A percentile compares a stretch with the other conserved stretches of the same genome.
phyloP scores from a whole-genome alignment of 2,113 vertebrate species.

The Percopsis transmontana region DNA sequence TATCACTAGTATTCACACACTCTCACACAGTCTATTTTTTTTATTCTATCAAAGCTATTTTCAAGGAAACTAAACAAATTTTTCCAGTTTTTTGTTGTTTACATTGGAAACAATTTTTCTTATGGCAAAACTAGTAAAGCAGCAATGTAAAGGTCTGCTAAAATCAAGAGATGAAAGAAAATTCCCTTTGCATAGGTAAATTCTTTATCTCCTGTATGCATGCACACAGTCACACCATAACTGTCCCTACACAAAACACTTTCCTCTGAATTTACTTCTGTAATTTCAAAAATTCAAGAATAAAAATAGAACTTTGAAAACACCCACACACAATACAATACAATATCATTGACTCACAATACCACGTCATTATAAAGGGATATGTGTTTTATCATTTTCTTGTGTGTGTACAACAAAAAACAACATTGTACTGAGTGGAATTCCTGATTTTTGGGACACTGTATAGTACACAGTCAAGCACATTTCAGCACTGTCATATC shows the following conservation, averaged over 20 bases:
- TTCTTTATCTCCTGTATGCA: not conserved
- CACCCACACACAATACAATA: conserved; percentile 43
- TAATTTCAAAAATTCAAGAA: conserved; percentile 24
- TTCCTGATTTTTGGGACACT: conserved; percentile 16
- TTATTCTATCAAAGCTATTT: conserved; percentile 18
- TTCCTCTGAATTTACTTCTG: not conserved
- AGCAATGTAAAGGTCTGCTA: conserved; percentile 10
- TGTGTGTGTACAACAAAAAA: conserved; percentile 59
- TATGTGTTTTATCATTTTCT: conserved; percentile 56
- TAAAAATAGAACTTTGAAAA: conserved; percentile 54
- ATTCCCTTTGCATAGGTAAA: conserved; percentile 58
- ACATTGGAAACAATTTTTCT: conserved; percentile 1
- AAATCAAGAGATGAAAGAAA: conserved; percentile 1
- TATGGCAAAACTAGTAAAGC: conserved; percentile 13
- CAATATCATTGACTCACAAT: conserved; percentile 54
- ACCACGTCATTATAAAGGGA: conserved; percentile 63
- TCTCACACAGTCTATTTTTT: not conserved
- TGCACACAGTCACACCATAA: conserved; percentile 3
- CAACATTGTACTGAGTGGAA: conserved; percentile 21
- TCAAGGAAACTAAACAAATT: conserved; percentile 12
- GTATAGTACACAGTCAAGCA: conserved; percentile 15
- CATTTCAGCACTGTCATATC: conserved; percentile 38
- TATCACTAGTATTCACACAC: not conserved
- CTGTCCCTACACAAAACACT: conserved; percentile 15
- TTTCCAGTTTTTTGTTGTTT: not conserved